phyloP scores from a whole-genome alignment of 2,113 vertebrate genomes.

The Formicarius rufipectus region DNA sequence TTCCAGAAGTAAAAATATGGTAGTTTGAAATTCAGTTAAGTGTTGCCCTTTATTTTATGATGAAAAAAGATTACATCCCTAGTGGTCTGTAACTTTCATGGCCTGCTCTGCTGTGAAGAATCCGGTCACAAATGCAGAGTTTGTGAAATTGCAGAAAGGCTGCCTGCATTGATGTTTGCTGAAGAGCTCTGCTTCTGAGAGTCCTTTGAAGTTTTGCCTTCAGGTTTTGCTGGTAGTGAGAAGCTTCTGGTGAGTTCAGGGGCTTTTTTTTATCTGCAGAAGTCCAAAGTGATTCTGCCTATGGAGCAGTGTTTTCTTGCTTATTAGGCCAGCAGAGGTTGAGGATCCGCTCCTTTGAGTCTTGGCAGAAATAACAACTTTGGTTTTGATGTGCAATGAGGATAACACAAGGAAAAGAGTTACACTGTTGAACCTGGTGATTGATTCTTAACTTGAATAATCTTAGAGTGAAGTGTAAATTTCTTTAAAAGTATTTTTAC shows the following conservation, averaged over 20 bases:
- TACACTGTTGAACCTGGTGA: not conserved
- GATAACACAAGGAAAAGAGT: not conserved
- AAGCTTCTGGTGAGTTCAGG: not conserved
- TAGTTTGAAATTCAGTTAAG: conserved; percentile 49
- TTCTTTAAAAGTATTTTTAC: conserved; percentile 45
- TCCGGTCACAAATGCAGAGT: not conserved
- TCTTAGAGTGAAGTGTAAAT: conserved; percentile 24
- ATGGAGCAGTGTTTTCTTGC: not conserved
- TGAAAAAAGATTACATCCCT: not conserved
- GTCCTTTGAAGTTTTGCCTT: not conserved
- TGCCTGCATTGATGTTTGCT: not conserved
- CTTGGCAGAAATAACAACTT: not conserved
- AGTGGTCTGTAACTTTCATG: not conserved
- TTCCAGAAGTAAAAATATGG: conserved; percentile 67
- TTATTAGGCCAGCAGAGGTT: not conserved
- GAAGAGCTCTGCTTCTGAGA: not conserved
- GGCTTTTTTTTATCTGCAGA: not conserved
- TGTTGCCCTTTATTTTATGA: conserved; percentile 43
- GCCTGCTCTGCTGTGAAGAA: not conserved
- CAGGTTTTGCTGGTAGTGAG: not conserved
- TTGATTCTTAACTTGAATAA: conserved; percentile 27
- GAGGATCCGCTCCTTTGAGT: not conserved
- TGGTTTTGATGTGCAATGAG: conserved; percentile 4
- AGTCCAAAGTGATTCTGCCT: not conserved
- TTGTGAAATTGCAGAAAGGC: not conserved